Evolutionary conservation across 2,113 vertebrate genomes (phyloP).

Genomic region (Crocuta crocuta): DNA sequence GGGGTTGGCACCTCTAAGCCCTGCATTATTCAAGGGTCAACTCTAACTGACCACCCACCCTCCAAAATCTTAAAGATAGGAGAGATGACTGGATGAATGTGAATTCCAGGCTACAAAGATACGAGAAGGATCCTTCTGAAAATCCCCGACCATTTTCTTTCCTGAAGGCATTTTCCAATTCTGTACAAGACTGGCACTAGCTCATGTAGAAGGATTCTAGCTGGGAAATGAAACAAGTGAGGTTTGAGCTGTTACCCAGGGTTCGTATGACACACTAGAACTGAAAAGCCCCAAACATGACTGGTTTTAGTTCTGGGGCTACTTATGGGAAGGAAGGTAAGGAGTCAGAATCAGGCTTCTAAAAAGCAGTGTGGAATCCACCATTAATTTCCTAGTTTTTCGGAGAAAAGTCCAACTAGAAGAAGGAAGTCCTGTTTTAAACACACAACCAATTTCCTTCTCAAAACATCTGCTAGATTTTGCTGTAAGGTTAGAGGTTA

Average conservation of each 20-base stretch:
- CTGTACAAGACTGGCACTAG: neutral
- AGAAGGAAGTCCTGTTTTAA: neutral
- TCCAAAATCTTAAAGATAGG: neutral
- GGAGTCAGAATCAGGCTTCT: neutral
- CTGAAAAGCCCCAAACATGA: neutral
- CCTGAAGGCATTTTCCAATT: neutral
- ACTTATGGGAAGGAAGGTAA: neutral
- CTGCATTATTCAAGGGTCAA: too few species aligned
- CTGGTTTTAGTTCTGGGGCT: neutral
- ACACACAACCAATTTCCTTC: neutral
- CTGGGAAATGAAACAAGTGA: neutral
- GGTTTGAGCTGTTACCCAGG: neutral
- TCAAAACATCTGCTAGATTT: neutral
- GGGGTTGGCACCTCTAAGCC: too few species aligned
- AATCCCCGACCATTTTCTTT: neutral
- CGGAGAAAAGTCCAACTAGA: neutral
- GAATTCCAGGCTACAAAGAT: neutral
- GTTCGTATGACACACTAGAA: neutral
- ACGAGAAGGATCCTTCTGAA: neutral
- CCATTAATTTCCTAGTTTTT: neutral
- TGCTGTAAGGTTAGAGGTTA: neutral
- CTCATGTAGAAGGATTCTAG: neutral
- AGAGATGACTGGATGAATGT: neutral
- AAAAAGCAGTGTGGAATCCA: neutral
- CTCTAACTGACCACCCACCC: neutral